Percentiles rank a stretch among this genome's conserved stretches.
These are phyloP conservation scores for Drosophila willistoni DNA, from an alignment of 1,140 invertebrate genomes.

Conservation along the genomic window DNA sequence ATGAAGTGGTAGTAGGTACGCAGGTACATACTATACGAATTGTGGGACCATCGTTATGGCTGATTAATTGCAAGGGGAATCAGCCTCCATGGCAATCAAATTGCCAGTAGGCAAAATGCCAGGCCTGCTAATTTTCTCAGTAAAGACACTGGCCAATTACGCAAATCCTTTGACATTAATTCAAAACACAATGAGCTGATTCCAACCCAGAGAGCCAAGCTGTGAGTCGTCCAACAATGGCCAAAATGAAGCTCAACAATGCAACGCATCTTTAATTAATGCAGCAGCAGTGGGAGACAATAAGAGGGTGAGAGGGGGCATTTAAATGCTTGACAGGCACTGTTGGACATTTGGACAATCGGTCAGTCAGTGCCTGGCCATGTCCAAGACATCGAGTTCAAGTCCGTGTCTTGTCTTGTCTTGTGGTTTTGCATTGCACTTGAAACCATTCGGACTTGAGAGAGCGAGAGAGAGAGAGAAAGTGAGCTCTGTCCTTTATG, in stretches of 20 bases:
- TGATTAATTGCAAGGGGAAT: slow-evolving; percentile 22
- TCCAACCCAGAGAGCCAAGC: neutral
- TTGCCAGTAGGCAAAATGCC: slow-evolving; percentile 25
- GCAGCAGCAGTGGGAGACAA: slow-evolving; percentile 33
- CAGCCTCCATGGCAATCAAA: slow-evolving; percentile 19
- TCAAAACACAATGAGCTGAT: slow-evolving; percentile 49
- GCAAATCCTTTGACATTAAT: slow-evolving; percentile 61
- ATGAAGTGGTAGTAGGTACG: neutral
- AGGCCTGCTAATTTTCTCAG: slow-evolving; percentile 32
- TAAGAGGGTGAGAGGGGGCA: slow-evolving; percentile 20
- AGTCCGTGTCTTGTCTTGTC: slow-evolving; percentile 37
- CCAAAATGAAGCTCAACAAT: slow-evolving; percentile 35
- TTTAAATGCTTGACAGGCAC: slow-evolving; percentile 53
- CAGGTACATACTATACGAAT: neutral
- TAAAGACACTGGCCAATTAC: slow-evolving; percentile 45
- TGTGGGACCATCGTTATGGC: slow-evolving; percentile 1
- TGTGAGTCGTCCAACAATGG: slow-evolving; percentile 7
- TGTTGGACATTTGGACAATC: neutral
- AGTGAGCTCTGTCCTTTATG: slow-evolving; percentile 39
- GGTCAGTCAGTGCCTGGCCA: slow-evolving; percentile 22
- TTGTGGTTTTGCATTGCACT: slow-evolving; percentile 60
- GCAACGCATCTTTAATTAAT: slow-evolving; percentile 68
- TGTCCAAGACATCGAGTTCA: slow-evolving; percentile 29
- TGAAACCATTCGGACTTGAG: slow-evolving; percentile 37
- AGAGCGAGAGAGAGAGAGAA: neutral